A percentile compares a stretch with the other conserved stretches of the same genome.
Evolutionary conservation across 2,797 vertebrate genomes (phyloP).

Genomic region (Dipus sagitta): DNA sequence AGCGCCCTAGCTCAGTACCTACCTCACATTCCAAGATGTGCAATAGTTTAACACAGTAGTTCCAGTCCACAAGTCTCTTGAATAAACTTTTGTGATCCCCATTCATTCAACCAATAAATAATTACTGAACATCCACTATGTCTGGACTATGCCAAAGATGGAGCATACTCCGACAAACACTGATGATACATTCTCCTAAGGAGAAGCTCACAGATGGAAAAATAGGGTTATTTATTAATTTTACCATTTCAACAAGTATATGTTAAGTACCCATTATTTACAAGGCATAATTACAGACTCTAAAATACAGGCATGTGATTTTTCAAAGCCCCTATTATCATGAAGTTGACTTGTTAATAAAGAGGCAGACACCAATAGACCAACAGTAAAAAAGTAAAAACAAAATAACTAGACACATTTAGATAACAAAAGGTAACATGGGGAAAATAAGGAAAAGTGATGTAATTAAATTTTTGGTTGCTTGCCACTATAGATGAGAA

Average conservation of each 20-base stretch:
- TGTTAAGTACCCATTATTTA: constrained; percentile 8
- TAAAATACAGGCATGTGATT: background rate
- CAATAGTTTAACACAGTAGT: constrained; percentile 1
- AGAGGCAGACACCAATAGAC: background rate
- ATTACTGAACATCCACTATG: background rate
- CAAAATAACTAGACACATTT: constrained; percentile 30
- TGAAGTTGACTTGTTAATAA: background rate
- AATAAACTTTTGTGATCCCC: background rate
- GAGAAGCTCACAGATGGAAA: background rate
- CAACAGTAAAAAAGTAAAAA: background rate
- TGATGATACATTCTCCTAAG: background rate
- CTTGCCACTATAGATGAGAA: background rate
- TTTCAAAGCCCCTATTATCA: background rate
- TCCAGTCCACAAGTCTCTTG: background rate
- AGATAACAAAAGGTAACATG: background rate
- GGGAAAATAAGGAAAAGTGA: constrained; percentile 13
- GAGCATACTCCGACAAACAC: constrained; percentile 12
- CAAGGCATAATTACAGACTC: constrained; percentile 20
- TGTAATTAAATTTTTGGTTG: background rate
- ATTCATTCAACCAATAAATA: background rate
- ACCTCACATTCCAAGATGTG: constrained; percentile 22
- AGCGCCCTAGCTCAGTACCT: background rate
- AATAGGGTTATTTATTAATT: background rate
- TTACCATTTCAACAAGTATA: background rate
- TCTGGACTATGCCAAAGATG: background rate